Evolutionary conservation across 1,140 invertebrate genomes (phyloP), one percentile per base, ranked within the genome.

Genomic region (Akabosia matsudoensis): DNA sequence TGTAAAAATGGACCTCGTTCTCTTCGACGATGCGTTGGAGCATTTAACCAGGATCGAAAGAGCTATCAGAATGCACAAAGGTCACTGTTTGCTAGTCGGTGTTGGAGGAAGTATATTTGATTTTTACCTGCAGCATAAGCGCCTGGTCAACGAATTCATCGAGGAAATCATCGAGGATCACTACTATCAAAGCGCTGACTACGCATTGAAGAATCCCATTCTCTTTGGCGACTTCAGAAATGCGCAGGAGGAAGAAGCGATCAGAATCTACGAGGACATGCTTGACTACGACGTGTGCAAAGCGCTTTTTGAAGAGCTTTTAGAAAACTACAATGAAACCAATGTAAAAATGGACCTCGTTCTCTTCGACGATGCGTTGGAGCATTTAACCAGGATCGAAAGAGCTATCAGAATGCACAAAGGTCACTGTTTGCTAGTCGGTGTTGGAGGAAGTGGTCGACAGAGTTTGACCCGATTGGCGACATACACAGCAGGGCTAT

Each of bases 1-100:
- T 67, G 45, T 75, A 7, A 90, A 90, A 82, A 87, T 96, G 85
- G 90, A 90, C 18, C 87, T 97, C 74, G 93, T 97, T 0, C 85
- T 97, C 1, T 97, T 97, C 82, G 91, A 96, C 82, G 93, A 96
- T 84, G 95, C 93, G 33, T 84, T 97, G 33, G 93, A 96, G 81
- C 94, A 97, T 84, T 83, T 96, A 79, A 95, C 92, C 0, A 87
- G 94, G 67, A 89, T 95, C 0, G 93, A 96, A 80, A 88, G 95
- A 74, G 90, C 91, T 0, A 84, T 96, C 61, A 87, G 94, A 70
- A 91, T 95, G 89, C 89, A 94, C 82, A 89, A 90, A 78, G 93
- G 93, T 0, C 93, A 71, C 91, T 95, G 89, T 89, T 93, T 83
- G 88, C 90, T 67, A 78, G 90, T 97, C 2, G 95, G 95, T 13